These are phyloP conservation scores for Astyanax mexicanus DNA, from an alignment of 2,797 vertebrate genomes.

Conservation along the genomic window DNA sequence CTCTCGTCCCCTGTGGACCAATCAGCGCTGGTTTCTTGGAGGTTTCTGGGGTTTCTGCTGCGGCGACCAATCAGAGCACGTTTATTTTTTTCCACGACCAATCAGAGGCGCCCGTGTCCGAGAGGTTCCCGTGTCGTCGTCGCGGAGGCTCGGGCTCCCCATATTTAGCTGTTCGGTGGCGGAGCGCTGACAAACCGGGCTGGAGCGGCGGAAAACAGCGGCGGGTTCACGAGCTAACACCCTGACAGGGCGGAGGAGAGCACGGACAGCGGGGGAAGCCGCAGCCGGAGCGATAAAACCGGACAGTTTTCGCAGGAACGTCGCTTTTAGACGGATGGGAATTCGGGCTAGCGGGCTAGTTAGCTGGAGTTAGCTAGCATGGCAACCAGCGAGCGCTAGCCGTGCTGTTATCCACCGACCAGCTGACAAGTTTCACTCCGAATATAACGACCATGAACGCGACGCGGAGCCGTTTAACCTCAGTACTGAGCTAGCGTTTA, in stretches of 20 bases:
- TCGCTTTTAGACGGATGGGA: too few species aligned
- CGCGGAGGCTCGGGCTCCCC: slow-evolving; percentile 78
- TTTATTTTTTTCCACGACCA: slow-evolving; percentile 21
- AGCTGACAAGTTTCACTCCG: slow-evolving; percentile 35
- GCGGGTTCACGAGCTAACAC: slow-evolving; percentile 1
- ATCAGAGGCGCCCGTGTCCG: slow-evolving; percentile 43
- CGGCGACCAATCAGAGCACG: not conserved
- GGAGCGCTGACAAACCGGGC: slow-evolving; percentile 65
- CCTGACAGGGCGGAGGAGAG: not conserved
- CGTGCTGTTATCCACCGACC: not conserved
- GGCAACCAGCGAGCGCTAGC: slow-evolving; percentile 63
- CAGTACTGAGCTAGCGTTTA: too few species aligned
- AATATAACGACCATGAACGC: slow-evolving; percentile 13
- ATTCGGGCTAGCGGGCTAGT: slow-evolving; percentile 55
- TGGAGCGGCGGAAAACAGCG: slow-evolving; percentile 20
- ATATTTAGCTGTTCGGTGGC: slow-evolving; percentile 74
- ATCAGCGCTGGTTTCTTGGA: slow-evolving; percentile 31
- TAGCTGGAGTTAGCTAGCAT: slow-evolving; percentile 61
- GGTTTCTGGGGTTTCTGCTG: slow-evolving; percentile 7
- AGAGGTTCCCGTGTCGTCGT: slow-evolving; percentile 75
- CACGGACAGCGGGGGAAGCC: not conserved
- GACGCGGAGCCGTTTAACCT: too few species aligned
- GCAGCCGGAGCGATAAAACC: not conserved
- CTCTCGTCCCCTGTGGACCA: slow-evolving; percentile 17
- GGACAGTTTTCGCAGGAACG: not conserved